A percentile compares a stretch with the other conserved stretches of the same genome.
Conservation (phyloP, 2,797 vertebrate genomes). For the Gymnoscopelus braueri region DNA sequence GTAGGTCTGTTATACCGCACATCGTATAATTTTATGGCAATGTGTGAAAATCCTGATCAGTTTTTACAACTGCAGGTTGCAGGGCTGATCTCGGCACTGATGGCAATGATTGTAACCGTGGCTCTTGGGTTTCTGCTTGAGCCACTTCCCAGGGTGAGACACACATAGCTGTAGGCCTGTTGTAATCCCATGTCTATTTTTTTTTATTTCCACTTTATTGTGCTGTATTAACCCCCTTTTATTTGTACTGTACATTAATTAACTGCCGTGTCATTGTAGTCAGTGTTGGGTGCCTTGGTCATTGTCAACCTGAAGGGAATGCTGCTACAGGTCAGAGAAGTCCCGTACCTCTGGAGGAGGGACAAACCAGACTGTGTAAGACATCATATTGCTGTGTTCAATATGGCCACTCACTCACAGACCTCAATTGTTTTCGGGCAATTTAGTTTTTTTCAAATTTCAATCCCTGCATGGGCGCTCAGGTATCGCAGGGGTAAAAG, state of each 20-base stretch:
- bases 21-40: too few species aligned
- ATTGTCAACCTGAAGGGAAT: conserved; percentile 94
- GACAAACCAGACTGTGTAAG: conserved; percentile 91
- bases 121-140: conserved; percentile 88
- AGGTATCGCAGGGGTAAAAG: too few species aligned
- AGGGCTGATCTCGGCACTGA: conserved; percentile 86
- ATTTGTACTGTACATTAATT: background rate
- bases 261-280: conserved; percentile 56
- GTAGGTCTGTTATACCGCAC: background rate
- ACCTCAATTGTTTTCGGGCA: background rate
- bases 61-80: conserved; percentile 81
- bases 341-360: conserved; percentile 85
- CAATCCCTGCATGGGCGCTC: too few species aligned
- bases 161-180: background rate
- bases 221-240: background rate
- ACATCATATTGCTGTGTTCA: too few species aligned
- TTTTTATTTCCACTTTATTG: background rate
- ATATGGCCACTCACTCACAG: too few species aligned
- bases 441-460: background rate
- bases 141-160: conserved; percentile 90
- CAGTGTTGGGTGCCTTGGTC: conserved; percentile 89
- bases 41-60: conserved; percentile 8
- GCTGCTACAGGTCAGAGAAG: conserved; percentile 90
- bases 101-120: conserved; percentile 87
- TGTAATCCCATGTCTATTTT: background rate